phyloP scores from a whole-genome alignment of 2,797 vertebrate species.

The Sebastes aleutianus region DNA sequence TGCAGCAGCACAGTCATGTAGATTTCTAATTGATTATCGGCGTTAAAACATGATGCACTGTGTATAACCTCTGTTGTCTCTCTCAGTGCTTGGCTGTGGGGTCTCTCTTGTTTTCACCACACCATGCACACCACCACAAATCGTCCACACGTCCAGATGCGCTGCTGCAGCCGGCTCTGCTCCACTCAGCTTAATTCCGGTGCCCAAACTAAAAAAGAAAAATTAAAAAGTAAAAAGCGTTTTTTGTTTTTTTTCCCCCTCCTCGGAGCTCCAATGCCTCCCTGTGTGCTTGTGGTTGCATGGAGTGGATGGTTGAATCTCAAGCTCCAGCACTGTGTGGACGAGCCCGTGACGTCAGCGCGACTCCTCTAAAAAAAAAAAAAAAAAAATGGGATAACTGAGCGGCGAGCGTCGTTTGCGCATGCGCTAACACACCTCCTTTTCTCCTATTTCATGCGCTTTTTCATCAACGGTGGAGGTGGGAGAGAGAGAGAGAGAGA shows the following conservation, averaged over 20 bases:
- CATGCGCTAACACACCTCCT: constrained; percentile 71
- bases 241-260: background rate
- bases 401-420: constrained; percentile 63
- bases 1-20: constrained; percentile 73
- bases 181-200: constrained; percentile 47
- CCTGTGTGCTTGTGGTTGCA: constrained; percentile 71
- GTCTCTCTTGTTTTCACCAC: constrained; percentile 52
- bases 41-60: constrained; percentile 75
- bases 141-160: constrained; percentile 13
- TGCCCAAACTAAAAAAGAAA: constrained; percentile 43
- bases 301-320: constrained; percentile 74
- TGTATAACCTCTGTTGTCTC: constrained; percentile 36
- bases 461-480: constrained; percentile 34
- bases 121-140: constrained; percentile 58
- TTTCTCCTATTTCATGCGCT: constrained; percentile 59
- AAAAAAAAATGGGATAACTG: constrained; percentile 50
- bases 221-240: constrained; percentile 56
- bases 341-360: constrained; percentile 80
- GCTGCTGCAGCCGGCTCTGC: constrained; percentile 29
- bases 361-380: constrained; percentile 49
- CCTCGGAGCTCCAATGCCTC: constrained; percentile 58
- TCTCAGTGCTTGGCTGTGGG: constrained; percentile 28
- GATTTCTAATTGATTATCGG: constrained; percentile 70
- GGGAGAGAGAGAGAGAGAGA: constrained; percentile 10
- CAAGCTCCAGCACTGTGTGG: constrained; percentile 64